A percentile compares a stretch with the other conserved stretches of the same genome.
Conservation (phyloP, 2,888 invertebrate genomes). For the Sceliomorpha sp. region DNA sequence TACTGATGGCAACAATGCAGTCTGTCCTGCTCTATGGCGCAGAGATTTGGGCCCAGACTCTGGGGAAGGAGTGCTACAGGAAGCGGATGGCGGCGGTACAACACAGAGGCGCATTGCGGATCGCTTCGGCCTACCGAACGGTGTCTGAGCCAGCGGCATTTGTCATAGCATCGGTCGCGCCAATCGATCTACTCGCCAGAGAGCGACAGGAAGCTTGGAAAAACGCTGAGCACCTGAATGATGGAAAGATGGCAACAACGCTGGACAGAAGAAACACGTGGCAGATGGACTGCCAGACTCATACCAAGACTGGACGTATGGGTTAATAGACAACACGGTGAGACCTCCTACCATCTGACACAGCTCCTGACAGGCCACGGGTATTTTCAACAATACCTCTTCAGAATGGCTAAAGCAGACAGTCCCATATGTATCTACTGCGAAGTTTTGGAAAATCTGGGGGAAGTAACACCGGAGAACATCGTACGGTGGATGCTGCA, state of each 20-base stretch:
- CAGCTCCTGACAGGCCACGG: constrained; percentile 17
- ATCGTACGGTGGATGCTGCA: constrained; percentile 34
- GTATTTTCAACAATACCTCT: constrained; percentile 32
- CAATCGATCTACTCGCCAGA: constrained; percentile 51
- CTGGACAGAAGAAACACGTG: constrained; percentile 12
- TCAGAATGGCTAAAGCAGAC: constrained; percentile 26
- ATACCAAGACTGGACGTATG: neutral
- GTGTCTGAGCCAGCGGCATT: constrained; percentile 55
- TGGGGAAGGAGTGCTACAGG: constrained; percentile 37
- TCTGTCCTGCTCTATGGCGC: constrained; percentile 57
- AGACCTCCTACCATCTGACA: constrained; percentile 18
- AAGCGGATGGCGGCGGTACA: constrained; percentile 51
- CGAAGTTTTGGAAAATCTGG: constrained; percentile 24
- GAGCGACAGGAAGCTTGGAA: constrained; percentile 23
- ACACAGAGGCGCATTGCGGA: constrained; percentile 46
- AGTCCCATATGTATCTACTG: constrained; percentile 39
- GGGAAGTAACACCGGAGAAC: constrained; percentile 28
- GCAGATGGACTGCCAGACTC: constrained; percentile 20
- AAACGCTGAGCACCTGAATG: no score
- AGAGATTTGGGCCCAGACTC: constrained; percentile 38
- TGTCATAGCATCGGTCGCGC: constrained; percentile 29
- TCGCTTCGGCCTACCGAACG: constrained; percentile 51
- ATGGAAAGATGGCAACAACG: constrained; percentile 26
- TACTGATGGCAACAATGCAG: constrained; percentile 34
- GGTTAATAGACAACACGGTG: constrained; percentile 22